These are phyloP conservation scores for Zygogramma bicolorata DNA, from an alignment of 2,888 invertebrate genomes.

Conservation along the genomic window DNA sequence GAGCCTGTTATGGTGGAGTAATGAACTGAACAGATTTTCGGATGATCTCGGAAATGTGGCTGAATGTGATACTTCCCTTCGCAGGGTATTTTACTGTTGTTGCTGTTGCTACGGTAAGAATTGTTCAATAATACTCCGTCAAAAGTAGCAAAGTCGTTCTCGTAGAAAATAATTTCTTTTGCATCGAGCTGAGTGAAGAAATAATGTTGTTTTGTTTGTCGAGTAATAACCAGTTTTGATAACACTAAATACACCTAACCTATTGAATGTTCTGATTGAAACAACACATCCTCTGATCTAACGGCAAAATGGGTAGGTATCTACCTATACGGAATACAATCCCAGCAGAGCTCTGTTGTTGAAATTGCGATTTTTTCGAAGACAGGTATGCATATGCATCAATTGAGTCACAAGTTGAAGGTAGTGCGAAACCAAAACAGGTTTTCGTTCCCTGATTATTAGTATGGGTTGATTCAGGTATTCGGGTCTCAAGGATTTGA, in stretches of 20 bases:
- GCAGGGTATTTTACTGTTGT: conserved; percentile 27
- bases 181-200: background rate
- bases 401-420: background rate
- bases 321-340: too few species aligned
- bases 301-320: too few species aligned
- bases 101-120: conserved; percentile 32
- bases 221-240: background rate
- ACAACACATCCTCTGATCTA: too few species aligned
- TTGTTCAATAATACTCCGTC: background rate
- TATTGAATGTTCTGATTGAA: too few species aligned
- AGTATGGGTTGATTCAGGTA: background rate
- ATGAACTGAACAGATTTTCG: conserved; percentile 6
- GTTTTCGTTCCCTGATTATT: background rate
- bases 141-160: background rate
- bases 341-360: background rate
- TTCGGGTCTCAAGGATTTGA: background rate
- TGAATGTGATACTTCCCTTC: conserved; percentile 28
- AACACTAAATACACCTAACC: background rate
- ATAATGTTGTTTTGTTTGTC: background rate
- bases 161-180: background rate
- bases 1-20: conserved; percentile 1
- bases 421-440: background rate
- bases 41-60: conserved; percentile 27
- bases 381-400: background rate
- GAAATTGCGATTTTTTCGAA: background rate